phyloP scores from a whole-genome alignment of 1,140 invertebrate genomes.

The Zaprionus kolodkinae region DNA sequence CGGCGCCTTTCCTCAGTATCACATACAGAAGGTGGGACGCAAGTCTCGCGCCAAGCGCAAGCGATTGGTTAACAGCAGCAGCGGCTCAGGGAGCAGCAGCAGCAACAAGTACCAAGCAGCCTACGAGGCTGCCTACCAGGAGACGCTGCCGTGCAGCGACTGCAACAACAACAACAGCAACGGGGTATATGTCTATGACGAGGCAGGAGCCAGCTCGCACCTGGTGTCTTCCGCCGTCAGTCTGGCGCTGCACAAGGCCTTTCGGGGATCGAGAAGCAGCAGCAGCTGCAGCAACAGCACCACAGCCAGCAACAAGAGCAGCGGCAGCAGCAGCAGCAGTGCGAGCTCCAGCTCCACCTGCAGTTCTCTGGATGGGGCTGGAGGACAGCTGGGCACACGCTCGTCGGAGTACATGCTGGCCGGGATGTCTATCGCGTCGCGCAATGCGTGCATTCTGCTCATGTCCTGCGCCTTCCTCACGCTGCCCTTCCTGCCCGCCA shows the following conservation, averaged over 20 bases:
- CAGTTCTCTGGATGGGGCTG: conserved; percentile 3
- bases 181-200: conserved; percentile 52
- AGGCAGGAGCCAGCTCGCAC: conserved; percentile 44
- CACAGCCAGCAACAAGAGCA: conserved; percentile 59
- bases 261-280: conserved; percentile 78
- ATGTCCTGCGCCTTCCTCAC: conserved; percentile 91
- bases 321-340: conserved; percentile 38
- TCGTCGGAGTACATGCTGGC: conserved; percentile 50
- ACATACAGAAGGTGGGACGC: conserved; percentile 72
- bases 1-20: conserved; percentile 56
- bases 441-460: conserved; percentile 70
- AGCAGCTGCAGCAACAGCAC: conserved; percentile 79
- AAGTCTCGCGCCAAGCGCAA: conserved; percentile 80
- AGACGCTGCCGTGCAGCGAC: conserved; percentile 56
- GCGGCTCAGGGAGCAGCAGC: conserved; percentile 35
- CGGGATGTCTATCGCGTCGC: conserved; percentile 42
- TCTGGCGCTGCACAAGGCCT: conserved; percentile 51
- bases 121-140: conserved; percentile 64
- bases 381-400: conserved; percentile 1
- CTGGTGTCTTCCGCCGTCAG: conserved; percentile 72
- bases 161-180: conserved; percentile 75
- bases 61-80: conserved; percentile 50
- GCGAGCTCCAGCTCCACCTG: conserved; percentile 39
- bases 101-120: conserved; percentile 66
- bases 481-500: conserved; percentile 96